Evolutionary conservation across 2,113 vertebrate species (phyloP), one percentile per base, ranked within the genome.

Genomic region (Xiphophorus hellerii): DNA sequence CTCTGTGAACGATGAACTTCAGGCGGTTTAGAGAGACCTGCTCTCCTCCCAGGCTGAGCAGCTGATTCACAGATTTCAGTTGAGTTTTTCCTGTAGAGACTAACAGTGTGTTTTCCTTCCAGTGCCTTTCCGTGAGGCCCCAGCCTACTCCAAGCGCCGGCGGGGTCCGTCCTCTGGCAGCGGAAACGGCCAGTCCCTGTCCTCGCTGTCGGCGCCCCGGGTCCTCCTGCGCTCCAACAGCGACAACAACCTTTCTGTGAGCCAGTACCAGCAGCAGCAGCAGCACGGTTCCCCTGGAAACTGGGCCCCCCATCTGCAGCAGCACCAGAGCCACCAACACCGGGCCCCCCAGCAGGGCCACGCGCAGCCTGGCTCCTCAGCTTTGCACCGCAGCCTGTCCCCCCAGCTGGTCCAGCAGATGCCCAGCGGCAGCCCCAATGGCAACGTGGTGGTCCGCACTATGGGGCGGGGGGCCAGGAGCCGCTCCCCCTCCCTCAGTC

Each of bases 111-210:
- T 22, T 54, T 35, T 11, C 31, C 60, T 65, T 17, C 84, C 88
- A 99, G 98, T 98, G 97, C 97, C 97, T 95, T 98, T 99, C 92
- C 94, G 95, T 31, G 98, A 98, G 95, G 96, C 96, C 87, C 97
- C 98, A 37, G 95, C 96, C 11, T 98, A 97, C 89, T 97, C 97
- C 69, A 96, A 96, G 69, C 94, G 95, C 82, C 94, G 96, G 66
- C 93, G 96, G 91, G 94, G 96, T 78, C 96, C 94, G 22, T 94
- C 95, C 3, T 85, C 86, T 60, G 87, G 86, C 85, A 73, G 73
- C 27, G 90, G 90, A 73, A 89, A 80, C 90, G 93, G 95, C 81
- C 95, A 94, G 68, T 96, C 95, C 1, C 77, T 81, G 12, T 95
- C 86, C 92, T 96, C 95, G 29, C 89, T 99, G 64, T 93, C 96